Percentiles rank a stretch among this genome's conserved stretches.
phyloP scores from a whole-genome alignment of 2,113 vertebrate species.

The Motacilla alba region DNA sequence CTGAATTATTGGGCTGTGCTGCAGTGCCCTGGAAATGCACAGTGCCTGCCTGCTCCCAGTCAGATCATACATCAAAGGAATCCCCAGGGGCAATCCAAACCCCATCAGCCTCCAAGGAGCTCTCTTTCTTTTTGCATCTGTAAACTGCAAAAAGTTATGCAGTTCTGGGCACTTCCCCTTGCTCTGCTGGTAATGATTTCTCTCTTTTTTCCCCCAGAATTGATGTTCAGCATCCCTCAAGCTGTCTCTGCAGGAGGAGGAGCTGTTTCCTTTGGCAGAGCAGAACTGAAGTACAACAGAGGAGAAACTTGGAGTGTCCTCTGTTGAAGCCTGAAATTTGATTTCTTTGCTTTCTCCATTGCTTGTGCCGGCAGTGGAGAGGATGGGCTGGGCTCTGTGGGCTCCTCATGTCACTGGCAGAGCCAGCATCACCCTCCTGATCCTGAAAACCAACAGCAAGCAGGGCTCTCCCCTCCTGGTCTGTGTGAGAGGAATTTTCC shows the following conservation, averaged over 20 bases:
- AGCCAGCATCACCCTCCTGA: not conserved
- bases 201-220: not conserved
- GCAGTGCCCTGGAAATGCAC: not conserved
- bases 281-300: rapidly evolving
- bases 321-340: not conserved
- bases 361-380: not conserved
- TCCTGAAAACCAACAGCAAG: not conserved
- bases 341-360: not conserved
- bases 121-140: not conserved
- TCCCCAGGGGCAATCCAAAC: not conserved
- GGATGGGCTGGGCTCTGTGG: not conserved
- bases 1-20: not conserved
- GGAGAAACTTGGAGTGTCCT: rapidly evolving
- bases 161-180: not conserved
- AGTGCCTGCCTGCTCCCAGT: not conserved
- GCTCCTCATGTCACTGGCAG: not conserved
- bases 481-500: not conserved
- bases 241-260: not conserved
- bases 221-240: not conserved
- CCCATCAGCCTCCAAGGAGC: not conserved
- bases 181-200: not conserved
- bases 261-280: rapidly evolving
- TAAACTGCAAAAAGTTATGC: not conserved
- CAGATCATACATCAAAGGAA: constrained; percentile 17
- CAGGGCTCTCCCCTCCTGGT: not conserved